Evolutionary conservation across 2,888 invertebrate genomes (phyloP).

Genomic region (Conus canariensis): DNA sequence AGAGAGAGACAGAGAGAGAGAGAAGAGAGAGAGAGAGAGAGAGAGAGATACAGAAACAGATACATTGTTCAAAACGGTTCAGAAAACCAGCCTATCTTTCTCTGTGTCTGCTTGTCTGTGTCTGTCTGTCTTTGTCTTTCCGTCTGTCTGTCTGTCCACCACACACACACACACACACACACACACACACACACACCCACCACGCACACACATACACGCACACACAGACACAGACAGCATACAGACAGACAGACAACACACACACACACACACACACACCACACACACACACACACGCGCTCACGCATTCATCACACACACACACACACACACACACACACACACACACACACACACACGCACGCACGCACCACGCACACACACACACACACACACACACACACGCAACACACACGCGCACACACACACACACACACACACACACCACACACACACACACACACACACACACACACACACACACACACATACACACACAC

Average conservation of each 20-base stretch:
- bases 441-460: not conserved
- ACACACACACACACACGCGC: not conserved
- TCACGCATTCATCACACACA: slow-evolving; percentile 12
- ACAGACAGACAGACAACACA: no score
- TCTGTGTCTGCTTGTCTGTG: no score
- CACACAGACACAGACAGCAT: no score
- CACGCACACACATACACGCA: not conserved
- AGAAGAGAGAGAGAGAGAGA: no score
- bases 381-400: slow-evolving; percentile 1
- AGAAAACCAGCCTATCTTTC: no score
- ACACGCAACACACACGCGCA: no score
- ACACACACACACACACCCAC: slow-evolving; percentile 27
- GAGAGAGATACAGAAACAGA: no score
- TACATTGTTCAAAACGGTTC: no score
- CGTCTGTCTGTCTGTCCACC: not conserved
- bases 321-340: slow-evolving; percentile 20
- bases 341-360: not conserved
- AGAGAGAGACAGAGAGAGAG: no score
- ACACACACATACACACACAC: slow-evolving; percentile 9
- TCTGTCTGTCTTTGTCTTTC: no score
- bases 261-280: slow-evolving; percentile 12
- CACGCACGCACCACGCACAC: not conserved
- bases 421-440: slow-evolving; percentile 18
- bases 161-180: not conserved
- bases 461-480: not conserved